A percentile compares a stretch with the other conserved stretches of the same genome.
phyloP scores from a whole-genome alignment of 30 jellyfish, hydroid and myxozoan species.

The Clytia hemisphaerica region DNA sequence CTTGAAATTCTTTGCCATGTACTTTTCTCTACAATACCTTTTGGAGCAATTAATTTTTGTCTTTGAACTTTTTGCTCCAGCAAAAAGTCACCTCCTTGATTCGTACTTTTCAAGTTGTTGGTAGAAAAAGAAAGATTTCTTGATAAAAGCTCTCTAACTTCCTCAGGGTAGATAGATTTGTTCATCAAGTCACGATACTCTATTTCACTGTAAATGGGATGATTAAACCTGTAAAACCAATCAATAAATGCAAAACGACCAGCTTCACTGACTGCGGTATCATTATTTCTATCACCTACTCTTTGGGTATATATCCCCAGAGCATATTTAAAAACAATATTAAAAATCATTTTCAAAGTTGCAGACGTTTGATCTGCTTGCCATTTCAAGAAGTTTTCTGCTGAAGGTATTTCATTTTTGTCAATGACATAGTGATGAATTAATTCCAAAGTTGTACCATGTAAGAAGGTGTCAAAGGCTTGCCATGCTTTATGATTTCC shows the following conservation, averaged over 20 bases:
- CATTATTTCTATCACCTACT: constrained; percentile 7
- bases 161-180: background rate
- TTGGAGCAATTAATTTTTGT: constrained; percentile 4
- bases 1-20: constrained; percentile 16
- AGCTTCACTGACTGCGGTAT: background rate
- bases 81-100: constrained; percentile 16
- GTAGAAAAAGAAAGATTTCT: background rate
- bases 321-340: background rate
- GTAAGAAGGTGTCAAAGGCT: background rate
- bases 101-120: background rate
- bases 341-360: background rate
- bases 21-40: background rate
- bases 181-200: background rate
- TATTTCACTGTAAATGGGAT: background rate
- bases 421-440: background rate
- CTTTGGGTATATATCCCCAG: constrained; percentile 9
- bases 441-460: background rate
- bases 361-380: background rate
- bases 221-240: background rate
- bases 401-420: background rate
- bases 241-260: background rate
- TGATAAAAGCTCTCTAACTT: background rate
- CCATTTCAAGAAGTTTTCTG: constrained; percentile 3
- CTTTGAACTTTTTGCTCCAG: constrained; percentile 1
- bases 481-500: constrained; percentile 8